Percentiles rank a stretch among this genome's conserved stretches.
phyloP scores from a whole-genome alignment of 2,113 vertebrate species.

The Plecturocebus donacophilus region DNA sequence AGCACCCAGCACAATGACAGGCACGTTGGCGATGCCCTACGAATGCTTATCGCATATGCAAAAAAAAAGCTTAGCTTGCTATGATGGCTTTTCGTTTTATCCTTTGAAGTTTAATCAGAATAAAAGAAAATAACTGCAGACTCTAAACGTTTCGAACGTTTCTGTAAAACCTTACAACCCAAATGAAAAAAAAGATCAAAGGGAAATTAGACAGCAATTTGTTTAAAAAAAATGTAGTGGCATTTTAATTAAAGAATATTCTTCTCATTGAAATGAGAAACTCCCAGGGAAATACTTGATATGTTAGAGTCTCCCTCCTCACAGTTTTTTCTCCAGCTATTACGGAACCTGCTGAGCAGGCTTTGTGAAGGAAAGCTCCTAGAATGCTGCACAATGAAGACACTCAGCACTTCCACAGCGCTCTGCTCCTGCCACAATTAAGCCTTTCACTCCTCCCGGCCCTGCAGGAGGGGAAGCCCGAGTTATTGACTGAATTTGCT shows the following conservation, averaged over 20 bases:
- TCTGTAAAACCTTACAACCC: slow-evolving; percentile 65
- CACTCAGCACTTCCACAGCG: background rate
- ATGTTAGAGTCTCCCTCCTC: background rate
- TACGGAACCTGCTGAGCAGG: background rate
- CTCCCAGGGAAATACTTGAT: slow-evolving; percentile 57
- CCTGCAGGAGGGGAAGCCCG: rapidly evolving
- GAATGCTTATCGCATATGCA: background rate
- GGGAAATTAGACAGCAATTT: slow-evolving; percentile 69
- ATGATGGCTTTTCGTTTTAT: slow-evolving; percentile 5
- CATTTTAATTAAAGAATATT: slow-evolving; percentile 74
- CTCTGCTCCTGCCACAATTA: background rate
- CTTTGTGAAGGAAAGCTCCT: background rate
- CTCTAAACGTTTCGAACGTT: slow-evolving; percentile 63
- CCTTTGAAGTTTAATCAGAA: slow-evolving; percentile 67
- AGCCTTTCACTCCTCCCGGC: background rate
- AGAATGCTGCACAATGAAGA: background rate
- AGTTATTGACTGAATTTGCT: background rate
- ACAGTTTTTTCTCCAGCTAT: background rate
- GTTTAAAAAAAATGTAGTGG: slow-evolving; percentile 15
- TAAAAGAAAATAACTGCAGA: slow-evolving; percentile 63
- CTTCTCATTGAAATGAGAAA: slow-evolving; percentile 59
- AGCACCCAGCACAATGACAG: background rate
- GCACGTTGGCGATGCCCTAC: background rate
- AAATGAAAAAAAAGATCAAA: slow-evolving; percentile 67
- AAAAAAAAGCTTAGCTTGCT: slow-evolving; percentile 25